Base-by-base conservation (phyloP, 2,113 vertebrate genomes). In the Myotis lucifugus region DNA sequence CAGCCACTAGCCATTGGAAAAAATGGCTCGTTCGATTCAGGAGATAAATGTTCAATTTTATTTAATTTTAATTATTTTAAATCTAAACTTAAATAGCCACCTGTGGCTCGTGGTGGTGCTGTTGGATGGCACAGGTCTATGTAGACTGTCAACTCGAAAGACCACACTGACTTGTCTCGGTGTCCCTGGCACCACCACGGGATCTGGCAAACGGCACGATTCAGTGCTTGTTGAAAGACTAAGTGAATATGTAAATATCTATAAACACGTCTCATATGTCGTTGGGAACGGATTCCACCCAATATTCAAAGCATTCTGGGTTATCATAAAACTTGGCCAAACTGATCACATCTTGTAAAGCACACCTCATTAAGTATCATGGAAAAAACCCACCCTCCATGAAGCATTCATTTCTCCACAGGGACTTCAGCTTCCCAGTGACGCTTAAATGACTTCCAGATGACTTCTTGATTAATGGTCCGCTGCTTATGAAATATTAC, bases 391-490 rank as follows among this genome's bases (percentile, higher is more conserved):
- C 6, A 73, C 27, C 37, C 88, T 96, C 95, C 88, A 95, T 97
- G 56, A 97, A 97, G 97, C 97, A 87, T 56, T 96, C 96, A 97
- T 82, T 6, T 94, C 67, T 91, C 85, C 88, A 97, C 94, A 91
- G 96, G 94, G 92, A 95, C 37, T 96, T 92, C 70, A 4, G 42
- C 97, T 97, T 96, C 93, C 48, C 29, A 98, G 69, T 97, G 91
- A 95, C 48, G 85, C 50, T 77, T 82, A 98, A 98, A 98, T 98
- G 94, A 97, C 79, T 98, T 98, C 97, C 98, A 98, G 98, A 98
- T 98, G 98, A 94, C 85, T 97, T 97, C 96, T 96, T 42, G 95
- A 97, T 97, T 97, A 96, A 97, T 82, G 97, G 96, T 87, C 93
- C 18, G 86, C 90, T 97, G 94, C 96, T 97, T 96, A 98, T 97